Base-by-base conservation (phyloP, 30 jellyfish, hydroid and myxozoan species). In the Aurelia sp. region DNA sequence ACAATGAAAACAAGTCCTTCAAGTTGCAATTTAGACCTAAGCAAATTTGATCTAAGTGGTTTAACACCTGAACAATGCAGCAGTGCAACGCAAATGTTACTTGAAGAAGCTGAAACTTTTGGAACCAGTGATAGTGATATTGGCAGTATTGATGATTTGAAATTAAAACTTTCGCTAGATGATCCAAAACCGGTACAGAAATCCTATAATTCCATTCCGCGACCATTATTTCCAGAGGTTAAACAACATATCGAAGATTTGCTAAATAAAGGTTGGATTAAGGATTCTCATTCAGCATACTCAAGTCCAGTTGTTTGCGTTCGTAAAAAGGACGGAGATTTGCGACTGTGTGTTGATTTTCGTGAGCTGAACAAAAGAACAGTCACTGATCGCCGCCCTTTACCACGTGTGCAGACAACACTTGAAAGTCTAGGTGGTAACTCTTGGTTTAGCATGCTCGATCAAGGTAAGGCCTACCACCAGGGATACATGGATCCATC, bases 231-330 rank as follows among this genome's bases (percentile, higher is more conserved):
- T 30, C 74, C 91, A 27, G 90, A 63, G 33, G 33, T 27, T 27
- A 50, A 48, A 31, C n/a, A n/a, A n/a, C 70, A 50, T 67, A 41
- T 83, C 2, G 87, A 69, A 57, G 87, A 69, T 55, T 30, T 83
- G 88, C 78, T 83, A 12, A 69, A 68, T 47, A 69, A 63, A 30
- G 92, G 89, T 65, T 83, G 86, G 80, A 71, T 69, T 62, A 71
- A 27, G 33, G 33, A 27, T 1, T 27, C 33, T 27, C 33, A 2
- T 27, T 27, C 33, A 27, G 33, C 33, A 27, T 27, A 27, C 33
- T 27, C 33, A 27, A 27, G 33, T 27, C 33, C 33, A 27, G 33
- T 27, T 27, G 33, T 27, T 27, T 27, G 33, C 33, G 2, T 27
- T 27, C 33, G 33, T 27, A 27, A 27, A 1, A 27, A 27, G 33